phyloP scores from a whole-genome alignment of 2,888 invertebrate species.

The Poecilus cupreus region DNA sequence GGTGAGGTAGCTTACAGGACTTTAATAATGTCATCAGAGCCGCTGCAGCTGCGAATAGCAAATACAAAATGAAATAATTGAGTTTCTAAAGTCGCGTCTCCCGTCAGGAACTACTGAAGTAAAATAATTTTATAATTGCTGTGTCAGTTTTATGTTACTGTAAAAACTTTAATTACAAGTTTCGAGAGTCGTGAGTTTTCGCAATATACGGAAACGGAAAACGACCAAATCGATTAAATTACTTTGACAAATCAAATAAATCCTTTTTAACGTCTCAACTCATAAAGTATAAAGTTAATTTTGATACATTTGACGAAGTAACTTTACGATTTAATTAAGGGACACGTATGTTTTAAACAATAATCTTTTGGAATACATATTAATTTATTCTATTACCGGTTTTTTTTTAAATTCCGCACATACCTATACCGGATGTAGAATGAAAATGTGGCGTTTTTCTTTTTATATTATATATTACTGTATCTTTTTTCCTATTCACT shows the following conservation, averaged over 20 bases:
- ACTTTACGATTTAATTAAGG: no score
- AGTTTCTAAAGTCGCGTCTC: constrained; percentile 13
- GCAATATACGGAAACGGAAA: constrained; percentile 24
- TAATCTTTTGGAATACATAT: no score
- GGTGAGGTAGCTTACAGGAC: constrained; percentile 28
- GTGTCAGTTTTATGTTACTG: constrained; percentile 47
- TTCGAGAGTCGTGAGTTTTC: neutral
- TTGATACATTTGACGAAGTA: neutral
- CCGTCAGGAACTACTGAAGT: constrained; percentile 29
- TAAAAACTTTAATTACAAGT: constrained; percentile 50
- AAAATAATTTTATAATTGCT: constrained; percentile 52
- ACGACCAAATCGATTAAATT: constrained; percentile 31
- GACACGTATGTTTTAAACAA: no score
- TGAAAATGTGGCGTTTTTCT: no score
- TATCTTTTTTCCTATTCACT: no score
- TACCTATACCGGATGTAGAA: no score
- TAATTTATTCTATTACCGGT: no score
- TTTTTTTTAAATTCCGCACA: no score
- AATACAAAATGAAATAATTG: constrained; percentile 51
- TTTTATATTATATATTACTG: no score
- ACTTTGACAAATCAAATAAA: constrained; percentile 30
- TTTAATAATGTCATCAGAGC: constrained; percentile 45
- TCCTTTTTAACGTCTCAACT: constrained; percentile 5
- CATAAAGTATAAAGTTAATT: neutral
- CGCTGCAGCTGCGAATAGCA: constrained; percentile 22